Base-by-base conservation (phyloP, 2,888 invertebrate species). In the Phaonia tiefii region DNA sequence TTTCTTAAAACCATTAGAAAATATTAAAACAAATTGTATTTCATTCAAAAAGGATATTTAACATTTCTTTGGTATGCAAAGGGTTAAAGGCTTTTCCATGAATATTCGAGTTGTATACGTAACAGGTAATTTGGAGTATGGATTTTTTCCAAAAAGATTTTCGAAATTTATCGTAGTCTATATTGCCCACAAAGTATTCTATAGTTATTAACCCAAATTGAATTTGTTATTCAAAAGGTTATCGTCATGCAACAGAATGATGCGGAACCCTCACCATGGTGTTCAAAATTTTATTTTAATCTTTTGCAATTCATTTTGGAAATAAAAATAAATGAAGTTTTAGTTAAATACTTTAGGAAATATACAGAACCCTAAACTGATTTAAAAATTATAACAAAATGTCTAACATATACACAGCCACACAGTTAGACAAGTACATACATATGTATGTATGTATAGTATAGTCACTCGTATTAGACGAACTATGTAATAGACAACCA, bases 311-410 rank as follows among this genome's bases (percentile, higher is more conserved):
- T 63, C 72, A 69, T 78, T 72, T 75, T 13, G 0, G 49, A 65
- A 78, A 77, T 71, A 51, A 71, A 74, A 75, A 44, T 80, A 77
- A 75, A 72, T 75, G 26, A 46, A 65, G 63, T 77, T 67, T 63
- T 73, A 39, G 10, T 63, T 63, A 63, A 42, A 39, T 63, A 22
- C 22, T 63, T 39, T 22, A 42, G 37, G 39, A 63, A 63, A 63
- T 42, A n/a, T 5, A 8, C 63, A 42, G 22, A 39, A 20, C 42
- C 63, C 42, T 63, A 63, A 63, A 63, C 39, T 63, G 63, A 63
- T 63, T 63, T 42, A 22, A 1, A 63, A 63, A 42, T n/a, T 63
- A 13, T 1, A 20, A 42, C 15, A 42, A 63, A 63, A 42, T 60
- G 11, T n/a, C n/a, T n/a, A n/a, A n/a, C n/a, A n/a, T n/a, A 42